Base-by-base conservation (phyloP, 1,140 invertebrate species). In the Zaprionus capensis region DNA sequence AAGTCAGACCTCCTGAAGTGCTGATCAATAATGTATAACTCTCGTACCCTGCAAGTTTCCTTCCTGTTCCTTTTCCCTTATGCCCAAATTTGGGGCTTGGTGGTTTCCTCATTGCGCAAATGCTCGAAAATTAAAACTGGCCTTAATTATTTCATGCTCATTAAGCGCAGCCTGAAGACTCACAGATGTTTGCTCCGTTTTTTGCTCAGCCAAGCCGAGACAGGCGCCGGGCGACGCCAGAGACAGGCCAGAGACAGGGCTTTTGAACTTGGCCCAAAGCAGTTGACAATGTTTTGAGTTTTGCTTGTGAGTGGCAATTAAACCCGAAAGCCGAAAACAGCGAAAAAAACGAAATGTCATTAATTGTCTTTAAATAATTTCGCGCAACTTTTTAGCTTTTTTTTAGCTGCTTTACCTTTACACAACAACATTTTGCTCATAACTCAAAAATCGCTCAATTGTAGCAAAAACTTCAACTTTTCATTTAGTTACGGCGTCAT, bases 81-180 rank as follows among this genome's bases (percentile, higher is more conserved):
- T 70, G 22, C 12, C 51, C 20, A 57, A 70, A 62, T 44, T 58
- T 70, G 57, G 66, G 46, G 41, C 22, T 73, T 65, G 51, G 26
- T 26, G 57, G 44, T 71, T 77, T 80, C 78, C 74, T 80, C 65
- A 77, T 80, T 69, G 68, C 67, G 76, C 64, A 81, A 79, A 80
- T 71, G 53, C 65, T 85, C 71, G 62, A 72, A 76, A 84, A 79
- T 84, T 81, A 88, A 88, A 83, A 78, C 65, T 73, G 81, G 75
- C 71, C 81, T 90, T 90, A 88, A 90, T 90, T 88, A 88, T 90
- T 88, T 88, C 75, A 79, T 88, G 84, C 85, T 90, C 85, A 88
- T 88, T 88, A 88, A 90, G 68, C 78, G 78, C 57, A 55, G 62
- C 20, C 58, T 71, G 65, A 46, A 44, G 61, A 28, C 53, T 51